Evolutionary conservation across 2,797 vertebrate genomes (phyloP).

Genomic region (Ambastaia sidthimunki): DNA sequence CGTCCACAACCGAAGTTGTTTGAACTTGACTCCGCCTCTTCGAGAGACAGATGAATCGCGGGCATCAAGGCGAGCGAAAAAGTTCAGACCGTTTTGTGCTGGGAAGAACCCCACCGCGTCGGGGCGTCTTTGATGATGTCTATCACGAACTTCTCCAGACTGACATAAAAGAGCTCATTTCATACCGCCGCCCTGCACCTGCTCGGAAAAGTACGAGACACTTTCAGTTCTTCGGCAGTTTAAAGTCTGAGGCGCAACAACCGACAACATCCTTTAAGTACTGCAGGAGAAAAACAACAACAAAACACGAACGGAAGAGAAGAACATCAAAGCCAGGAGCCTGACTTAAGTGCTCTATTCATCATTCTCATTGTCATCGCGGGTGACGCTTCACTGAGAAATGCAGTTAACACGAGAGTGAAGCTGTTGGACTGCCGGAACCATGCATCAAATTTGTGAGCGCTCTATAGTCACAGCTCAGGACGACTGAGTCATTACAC

Average conservation of each 20-base stretch:
- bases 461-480: constrained; percentile 22
- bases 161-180: constrained; percentile 45
- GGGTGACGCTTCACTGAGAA: constrained; percentile 48
- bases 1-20: constrained; percentile 14
- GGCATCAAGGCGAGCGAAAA: constrained; percentile 76
- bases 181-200: constrained; percentile 37
- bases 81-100: constrained; percentile 75
- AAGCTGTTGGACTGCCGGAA: constrained; percentile 29
- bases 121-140: constrained; percentile 71
- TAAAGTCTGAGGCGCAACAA: constrained; percentile 39
- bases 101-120: constrained; percentile 67
- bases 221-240: constrained; percentile 33
- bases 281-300: neutral
- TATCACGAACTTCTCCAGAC: constrained; percentile 68
- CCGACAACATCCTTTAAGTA: constrained; percentile 35
- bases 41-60: constrained; percentile 55
- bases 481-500: constrained; percentile 27
- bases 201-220: constrained; percentile 34
- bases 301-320: constrained; percentile 11
- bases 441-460: constrained; percentile 32
- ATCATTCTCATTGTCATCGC: constrained; percentile 48
- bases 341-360: constrained; percentile 29
- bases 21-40: constrained; percentile 61
- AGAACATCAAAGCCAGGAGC: constrained; percentile 43
- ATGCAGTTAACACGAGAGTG: constrained; percentile 43